phyloP scores from a whole-genome alignment of 2,797 vertebrate genomes.

The Eulemur albifrons region DNA sequence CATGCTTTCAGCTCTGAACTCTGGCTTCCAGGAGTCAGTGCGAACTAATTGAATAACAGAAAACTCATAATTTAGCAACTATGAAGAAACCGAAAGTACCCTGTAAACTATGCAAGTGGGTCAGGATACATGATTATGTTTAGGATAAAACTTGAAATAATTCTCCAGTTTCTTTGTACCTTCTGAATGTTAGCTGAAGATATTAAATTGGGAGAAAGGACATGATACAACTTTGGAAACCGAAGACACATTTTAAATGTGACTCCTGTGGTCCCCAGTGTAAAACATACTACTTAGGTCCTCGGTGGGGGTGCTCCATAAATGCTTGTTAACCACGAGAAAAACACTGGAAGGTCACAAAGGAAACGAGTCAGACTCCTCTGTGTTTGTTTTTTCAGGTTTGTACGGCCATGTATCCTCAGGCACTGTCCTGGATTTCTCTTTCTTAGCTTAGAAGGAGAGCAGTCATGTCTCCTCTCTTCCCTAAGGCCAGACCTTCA shows the following conservation, averaged over 20 bases:
- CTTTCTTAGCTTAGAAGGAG: neutral
- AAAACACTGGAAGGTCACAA: neutral
- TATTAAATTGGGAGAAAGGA: neutral
- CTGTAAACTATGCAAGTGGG: conserved; percentile 47
- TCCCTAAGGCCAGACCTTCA: conserved; percentile 12
- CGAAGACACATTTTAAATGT: neutral
- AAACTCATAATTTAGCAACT: conserved; percentile 80
- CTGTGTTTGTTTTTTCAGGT: neutral
- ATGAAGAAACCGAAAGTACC: conserved; percentile 75
- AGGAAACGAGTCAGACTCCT: neutral
- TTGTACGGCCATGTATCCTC: neutral
- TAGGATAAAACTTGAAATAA: conserved; percentile 29
- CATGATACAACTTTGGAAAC: neutral
- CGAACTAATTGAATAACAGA: conserved; percentile 68
- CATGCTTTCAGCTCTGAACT: conserved; percentile 76
- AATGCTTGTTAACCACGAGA: neutral
- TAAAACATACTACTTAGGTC: neutral
- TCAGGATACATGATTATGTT: conserved; percentile 8
- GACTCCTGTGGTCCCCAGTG: neutral
- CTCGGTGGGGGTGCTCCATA: neutral
- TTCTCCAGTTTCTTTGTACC: neutral
- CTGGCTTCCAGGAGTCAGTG: conserved; percentile 77
- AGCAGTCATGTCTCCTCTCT: neutral
- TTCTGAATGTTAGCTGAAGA: conserved; percentile 4
- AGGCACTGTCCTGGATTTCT: neutral